A percentile compares a stretch with the other conserved stretches of the same genome.
Conservation (phyloP, 30 jellyfish, hydroid and myxozoan genomes). For the Mastigias papua region DNA sequence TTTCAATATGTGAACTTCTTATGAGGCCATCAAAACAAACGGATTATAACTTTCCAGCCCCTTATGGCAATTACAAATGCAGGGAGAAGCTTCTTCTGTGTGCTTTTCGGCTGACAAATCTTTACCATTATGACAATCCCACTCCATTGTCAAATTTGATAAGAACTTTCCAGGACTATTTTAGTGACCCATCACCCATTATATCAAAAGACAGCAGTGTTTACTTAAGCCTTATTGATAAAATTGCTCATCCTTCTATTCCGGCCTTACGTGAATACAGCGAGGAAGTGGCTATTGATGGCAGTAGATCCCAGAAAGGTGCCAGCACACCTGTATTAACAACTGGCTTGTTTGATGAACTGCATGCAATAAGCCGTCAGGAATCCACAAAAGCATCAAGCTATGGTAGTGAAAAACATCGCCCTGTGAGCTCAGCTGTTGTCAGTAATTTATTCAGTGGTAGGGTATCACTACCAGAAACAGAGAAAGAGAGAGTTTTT, state of each 20-base stretch:
- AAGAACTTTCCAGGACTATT: slow-evolving; percentile 17
- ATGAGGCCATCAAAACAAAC: slow-evolving; percentile 30
- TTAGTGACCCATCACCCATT: slow-evolving; percentile 23
- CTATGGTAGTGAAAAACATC: background rate
- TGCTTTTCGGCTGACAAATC: slow-evolving; percentile 31
- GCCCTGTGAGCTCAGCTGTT: background rate
- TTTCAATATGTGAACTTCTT: background rate
- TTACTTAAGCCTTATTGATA: slow-evolving; percentile 12
- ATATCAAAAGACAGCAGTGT: slow-evolving; percentile 41
- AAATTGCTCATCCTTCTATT: slow-evolving; percentile 36
- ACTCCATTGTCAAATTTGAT: slow-evolving; percentile 35
- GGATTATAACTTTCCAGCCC: slow-evolving; percentile 23
- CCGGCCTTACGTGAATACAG: slow-evolving; percentile 52
- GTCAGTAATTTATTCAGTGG: background rate
- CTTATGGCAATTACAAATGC: slow-evolving; percentile 49
- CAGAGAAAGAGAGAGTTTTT: background rate
- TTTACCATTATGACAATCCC: slow-evolving; percentile 49
- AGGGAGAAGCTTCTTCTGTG: slow-evolving; percentile 37
- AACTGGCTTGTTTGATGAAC: background rate
- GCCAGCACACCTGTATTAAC: background rate
- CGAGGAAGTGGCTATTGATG: background rate
- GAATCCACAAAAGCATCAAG: background rate
- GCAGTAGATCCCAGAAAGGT: background rate
- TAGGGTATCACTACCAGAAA: background rate
- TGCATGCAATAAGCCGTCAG: background rate